A percentile compares a stretch with the other conserved stretches of the same genome.
These are phyloP conservation scores for Akabosia matsudoensis DNA, from an alignment of 1,140 invertebrate species.

Conservation along the genomic window DNA sequence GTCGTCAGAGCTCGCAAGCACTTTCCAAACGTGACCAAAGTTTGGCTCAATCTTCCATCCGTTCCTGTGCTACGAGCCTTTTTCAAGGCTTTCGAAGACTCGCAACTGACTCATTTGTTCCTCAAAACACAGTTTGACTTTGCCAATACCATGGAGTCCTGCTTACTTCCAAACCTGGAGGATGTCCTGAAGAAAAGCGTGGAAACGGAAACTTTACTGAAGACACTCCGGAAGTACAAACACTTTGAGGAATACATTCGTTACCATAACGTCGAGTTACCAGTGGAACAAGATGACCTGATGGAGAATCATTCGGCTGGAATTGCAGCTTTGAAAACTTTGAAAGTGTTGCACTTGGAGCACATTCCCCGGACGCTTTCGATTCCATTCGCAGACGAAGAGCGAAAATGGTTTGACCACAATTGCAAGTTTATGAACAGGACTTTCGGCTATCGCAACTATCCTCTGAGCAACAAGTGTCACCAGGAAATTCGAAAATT, in stretches of 20 bases:
- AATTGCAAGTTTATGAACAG: conserved; percentile 19
- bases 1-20: conserved; percentile 10
- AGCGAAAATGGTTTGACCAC: conserved; percentile 28
- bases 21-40: conserved; percentile 21
- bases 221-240: conserved; percentile 29
- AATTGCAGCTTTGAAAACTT: conserved; percentile 29
- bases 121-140: conserved; percentile 43
- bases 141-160: conserved; percentile 33
- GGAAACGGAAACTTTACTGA: conserved; percentile 6
- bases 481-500: conserved; percentile 4
- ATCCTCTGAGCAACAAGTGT: conserved; percentile 31
- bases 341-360: conserved; percentile 37
- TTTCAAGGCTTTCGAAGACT: conserved; percentile 29
- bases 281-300: conserved; percentile 20
- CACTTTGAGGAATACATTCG: conserved; percentile 35
- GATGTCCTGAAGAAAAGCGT: not conserved
- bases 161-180: conserved; percentile 15
- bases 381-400: conserved; percentile 33
- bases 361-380: conserved; percentile 35
- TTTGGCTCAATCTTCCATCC: conserved; percentile 34
- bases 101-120: conserved; percentile 29
- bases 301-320: conserved; percentile 21
- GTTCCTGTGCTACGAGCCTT: conserved; percentile 30
- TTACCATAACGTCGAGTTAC: conserved; percentile 41
- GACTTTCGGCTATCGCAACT: conserved; percentile 29